phyloP scores from a whole-genome alignment of 2,797 vertebrate genomes.

The Botia almorhae region DNA sequence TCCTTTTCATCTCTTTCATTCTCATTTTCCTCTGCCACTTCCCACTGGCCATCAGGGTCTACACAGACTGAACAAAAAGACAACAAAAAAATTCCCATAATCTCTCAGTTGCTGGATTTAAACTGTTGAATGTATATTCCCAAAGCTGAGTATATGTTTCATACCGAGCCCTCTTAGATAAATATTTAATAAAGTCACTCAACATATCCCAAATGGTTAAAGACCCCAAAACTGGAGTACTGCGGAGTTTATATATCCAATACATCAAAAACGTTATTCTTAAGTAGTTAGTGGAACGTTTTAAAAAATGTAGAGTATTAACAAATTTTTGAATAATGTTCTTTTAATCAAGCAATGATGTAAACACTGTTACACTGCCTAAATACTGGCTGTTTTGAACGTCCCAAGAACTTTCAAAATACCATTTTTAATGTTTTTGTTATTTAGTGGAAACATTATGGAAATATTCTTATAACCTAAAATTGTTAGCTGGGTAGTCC shows the following conservation, averaged over 20 bases:
- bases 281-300: too few relatives aligned
- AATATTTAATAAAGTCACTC: not conserved
- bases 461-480: too few relatives aligned
- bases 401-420: too few relatives aligned
- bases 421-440: too few relatives aligned
- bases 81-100: constrained; percentile 20
- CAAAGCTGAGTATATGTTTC: not conserved
- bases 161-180: not conserved
- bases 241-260: not conserved
- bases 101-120: not conserved
- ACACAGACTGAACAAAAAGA: constrained; percentile 29
- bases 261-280: too few relatives aligned
- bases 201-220: not conserved
- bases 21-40: constrained; percentile 42
- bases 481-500: too few relatives aligned
- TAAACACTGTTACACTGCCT: too few relatives aligned
- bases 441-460: too few relatives aligned
- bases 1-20: constrained; percentile 45
- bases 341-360: too few relatives aligned
- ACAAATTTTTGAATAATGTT: too few relatives aligned
- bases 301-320: too few relatives aligned
- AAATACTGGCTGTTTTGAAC: too few relatives aligned
- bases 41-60: constrained; percentile 34
- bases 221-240: not conserved
- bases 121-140: constrained; percentile 5